Conservation (phyloP, 2,113 vertebrate species). For the Prionailurus bengalensis region DNA sequence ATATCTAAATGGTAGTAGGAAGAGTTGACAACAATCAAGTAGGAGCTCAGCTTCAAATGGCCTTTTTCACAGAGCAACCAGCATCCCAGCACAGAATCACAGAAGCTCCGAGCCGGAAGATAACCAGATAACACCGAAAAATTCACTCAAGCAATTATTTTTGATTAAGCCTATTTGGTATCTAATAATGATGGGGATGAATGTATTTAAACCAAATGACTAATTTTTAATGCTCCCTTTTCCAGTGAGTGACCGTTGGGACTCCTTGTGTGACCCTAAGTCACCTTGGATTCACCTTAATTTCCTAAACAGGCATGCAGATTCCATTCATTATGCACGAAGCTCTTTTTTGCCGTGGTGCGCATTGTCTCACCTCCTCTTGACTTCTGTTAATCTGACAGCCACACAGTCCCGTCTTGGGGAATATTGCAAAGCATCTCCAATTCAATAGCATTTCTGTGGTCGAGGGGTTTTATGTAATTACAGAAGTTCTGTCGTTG, state of each 20-base stretch:
- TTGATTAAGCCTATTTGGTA: conserved; percentile 61
- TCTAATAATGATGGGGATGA: conserved; percentile 66
- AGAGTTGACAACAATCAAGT: background rate
- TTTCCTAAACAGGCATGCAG: conserved; percentile 77
- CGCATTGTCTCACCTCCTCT: conserved; percentile 71
- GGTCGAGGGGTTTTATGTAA: conserved; percentile 85
- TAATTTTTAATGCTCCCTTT: conserved; percentile 74
- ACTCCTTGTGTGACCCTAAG: conserved; percentile 58
- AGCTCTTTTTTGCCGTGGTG: conserved; percentile 40
- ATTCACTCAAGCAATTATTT: conserved; percentile 70
- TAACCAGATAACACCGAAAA: conserved; percentile 36
- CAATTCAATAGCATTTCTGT: conserved; percentile 84
- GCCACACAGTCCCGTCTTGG: conserved; percentile 81
- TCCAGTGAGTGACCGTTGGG: conserved; percentile 65
- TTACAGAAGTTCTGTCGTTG: conserved; percentile 83
- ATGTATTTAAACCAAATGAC: conserved; percentile 71
- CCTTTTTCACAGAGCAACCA: background rate
- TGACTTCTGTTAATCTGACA: conserved; percentile 81
- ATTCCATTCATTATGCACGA: conserved; percentile 68
- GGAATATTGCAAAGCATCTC: conserved; percentile 82
- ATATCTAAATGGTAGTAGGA: background rate
- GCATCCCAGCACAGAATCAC: background rate
- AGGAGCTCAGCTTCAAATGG: background rate
- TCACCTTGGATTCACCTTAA: conserved; percentile 79
- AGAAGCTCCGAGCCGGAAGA: background rate